Percentiles rank a stretch among this genome's conserved stretches.
Evolutionary conservation across 2,888 invertebrate species (phyloP).

Genomic region (Netelia fuscicornis): DNA sequence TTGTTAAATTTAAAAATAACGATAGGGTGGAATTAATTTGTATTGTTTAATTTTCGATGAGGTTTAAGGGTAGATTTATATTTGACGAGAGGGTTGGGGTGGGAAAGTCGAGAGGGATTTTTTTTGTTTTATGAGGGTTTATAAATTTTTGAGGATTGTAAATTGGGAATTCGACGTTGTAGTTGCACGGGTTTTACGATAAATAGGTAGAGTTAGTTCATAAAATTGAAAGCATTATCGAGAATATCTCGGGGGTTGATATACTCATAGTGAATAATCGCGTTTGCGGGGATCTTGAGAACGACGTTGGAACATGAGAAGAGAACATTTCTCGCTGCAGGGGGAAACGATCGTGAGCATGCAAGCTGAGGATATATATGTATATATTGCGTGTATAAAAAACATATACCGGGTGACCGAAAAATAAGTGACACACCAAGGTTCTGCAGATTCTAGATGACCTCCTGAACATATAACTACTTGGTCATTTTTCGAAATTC

Average conservation of each 20-base stretch:
- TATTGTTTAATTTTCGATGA: no score
- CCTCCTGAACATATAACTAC: no score
- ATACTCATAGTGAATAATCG: conserved; percentile 47
- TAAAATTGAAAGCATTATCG: conserved; percentile 23
- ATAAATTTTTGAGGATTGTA: no score
- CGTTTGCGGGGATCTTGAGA: conserved; percentile 46
- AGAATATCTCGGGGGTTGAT: conserved; percentile 15
- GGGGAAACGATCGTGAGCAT: conserved; percentile 29
- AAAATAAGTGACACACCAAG: conserved; percentile 2
- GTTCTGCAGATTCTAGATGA: no score
- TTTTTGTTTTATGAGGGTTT: no score
- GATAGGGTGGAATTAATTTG: no score
- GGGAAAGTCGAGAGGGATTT: no score
- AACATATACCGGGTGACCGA: conserved; percentile 15
- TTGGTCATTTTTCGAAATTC: no score
- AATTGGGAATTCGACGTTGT: no score
- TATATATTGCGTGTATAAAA: not conserved
- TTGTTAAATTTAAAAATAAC: no score
- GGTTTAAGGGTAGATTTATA: no score
- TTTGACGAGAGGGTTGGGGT: no score
- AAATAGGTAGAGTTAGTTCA: not conserved
- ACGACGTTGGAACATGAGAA: conserved; percentile 55
- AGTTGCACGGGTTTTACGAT: not conserved
- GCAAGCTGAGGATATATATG: conserved; percentile 8
- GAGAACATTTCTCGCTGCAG: conserved; percentile 34